Evolutionary conservation across 2,888 invertebrate species (phyloP).

Genomic region (Acleris cristana): DNA sequence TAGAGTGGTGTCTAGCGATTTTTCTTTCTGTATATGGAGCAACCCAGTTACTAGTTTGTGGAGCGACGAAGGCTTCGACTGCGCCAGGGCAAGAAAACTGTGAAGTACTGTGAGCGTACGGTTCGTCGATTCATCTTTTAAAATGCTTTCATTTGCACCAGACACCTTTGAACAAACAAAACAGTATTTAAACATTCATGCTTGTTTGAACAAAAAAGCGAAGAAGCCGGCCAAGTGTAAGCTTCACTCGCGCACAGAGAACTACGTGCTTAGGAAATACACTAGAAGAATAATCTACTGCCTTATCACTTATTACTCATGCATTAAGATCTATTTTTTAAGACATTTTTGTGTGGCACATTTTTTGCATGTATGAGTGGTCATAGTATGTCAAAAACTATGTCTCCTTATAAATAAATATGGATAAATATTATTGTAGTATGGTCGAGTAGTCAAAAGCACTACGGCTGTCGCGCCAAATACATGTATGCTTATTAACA

Average conservation of each 20-base stretch:
- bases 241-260: neutral
- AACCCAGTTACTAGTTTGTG: slow-evolving; percentile 81
- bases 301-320: too few species aligned
- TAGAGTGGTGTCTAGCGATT: slow-evolving; percentile 69
- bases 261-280: neutral
- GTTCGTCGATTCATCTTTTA: slow-evolving; percentile 84
- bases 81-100: slow-evolving; percentile 79
- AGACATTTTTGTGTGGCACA: too few species aligned
- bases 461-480: too few species aligned
- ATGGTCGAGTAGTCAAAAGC: too few species aligned
- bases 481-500: too few species aligned
- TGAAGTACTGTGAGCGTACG: slow-evolving; percentile 84
- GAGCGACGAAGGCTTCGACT: slow-evolving; percentile 76
- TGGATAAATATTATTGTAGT: too few species aligned
- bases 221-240: neutral
- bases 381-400: too few species aligned
- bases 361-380: too few species aligned
- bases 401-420: too few species aligned
- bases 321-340: too few species aligned
- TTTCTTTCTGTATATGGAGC: slow-evolving; percentile 78
- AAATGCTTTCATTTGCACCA: slow-evolving; percentile 61
- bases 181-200: neutral
- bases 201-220: too few species aligned
- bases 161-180: slow-evolving; percentile 65
- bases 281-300: neutral